A percentile compares a stretch with the other conserved stretches of the same genome.
phyloP scores from a whole-genome alignment of 2,797 vertebrate species.

The Pitangus sulphuratus region DNA sequence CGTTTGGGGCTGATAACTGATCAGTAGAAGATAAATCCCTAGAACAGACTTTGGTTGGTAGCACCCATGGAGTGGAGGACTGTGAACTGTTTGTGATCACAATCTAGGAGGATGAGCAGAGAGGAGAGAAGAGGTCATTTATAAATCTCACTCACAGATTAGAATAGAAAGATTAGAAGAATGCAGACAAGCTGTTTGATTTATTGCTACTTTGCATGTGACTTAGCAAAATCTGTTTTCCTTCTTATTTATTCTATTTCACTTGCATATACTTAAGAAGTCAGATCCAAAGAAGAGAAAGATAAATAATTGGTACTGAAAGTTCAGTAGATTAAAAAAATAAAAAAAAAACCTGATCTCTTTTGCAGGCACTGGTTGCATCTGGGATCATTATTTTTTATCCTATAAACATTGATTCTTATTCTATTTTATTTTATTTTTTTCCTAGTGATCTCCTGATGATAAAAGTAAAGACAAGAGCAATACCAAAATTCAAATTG shows the following conservation, averaged over 20 bases:
- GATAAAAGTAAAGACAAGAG: slow-evolving; percentile 31
- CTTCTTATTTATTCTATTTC: slow-evolving; percentile 45
- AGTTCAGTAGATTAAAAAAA: slow-evolving; percentile 26
- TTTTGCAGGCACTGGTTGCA: not conserved
- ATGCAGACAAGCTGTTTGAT: slow-evolving; percentile 64
- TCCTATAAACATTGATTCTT: not conserved
- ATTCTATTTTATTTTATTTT: not conserved
- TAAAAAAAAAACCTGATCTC: not conserved
- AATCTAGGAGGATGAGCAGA: slow-evolving; percentile 53
- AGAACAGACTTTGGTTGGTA: slow-evolving; percentile 5
- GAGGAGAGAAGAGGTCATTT: slow-evolving; percentile 62
- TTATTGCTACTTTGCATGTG: slow-evolving; percentile 66
- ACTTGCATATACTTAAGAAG: slow-evolving; percentile 56
- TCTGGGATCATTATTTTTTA: slow-evolving; percentile 33
- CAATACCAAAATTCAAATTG: slow-evolving; percentile 16
- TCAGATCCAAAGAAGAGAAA: slow-evolving; percentile 44
- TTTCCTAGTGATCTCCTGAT: not conserved
- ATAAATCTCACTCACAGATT: slow-evolving; percentile 65
- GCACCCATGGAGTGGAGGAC: slow-evolving; percentile 53
- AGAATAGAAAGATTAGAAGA: slow-evolving; percentile 67
- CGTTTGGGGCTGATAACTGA: slow-evolving; percentile 2
- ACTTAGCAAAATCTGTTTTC: slow-evolving; percentile 61
- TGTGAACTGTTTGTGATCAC: slow-evolving; percentile 50
- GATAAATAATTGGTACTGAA: slow-evolving; percentile 54
- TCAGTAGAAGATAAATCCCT: slow-evolving; percentile 41